Percentiles rank a stretch among this genome's conserved stretches.
These are phyloP conservation scores for Gadopsis marmoratus DNA, from an alignment of 2,797 vertebrate genomes.

Conservation along the genomic window DNA sequence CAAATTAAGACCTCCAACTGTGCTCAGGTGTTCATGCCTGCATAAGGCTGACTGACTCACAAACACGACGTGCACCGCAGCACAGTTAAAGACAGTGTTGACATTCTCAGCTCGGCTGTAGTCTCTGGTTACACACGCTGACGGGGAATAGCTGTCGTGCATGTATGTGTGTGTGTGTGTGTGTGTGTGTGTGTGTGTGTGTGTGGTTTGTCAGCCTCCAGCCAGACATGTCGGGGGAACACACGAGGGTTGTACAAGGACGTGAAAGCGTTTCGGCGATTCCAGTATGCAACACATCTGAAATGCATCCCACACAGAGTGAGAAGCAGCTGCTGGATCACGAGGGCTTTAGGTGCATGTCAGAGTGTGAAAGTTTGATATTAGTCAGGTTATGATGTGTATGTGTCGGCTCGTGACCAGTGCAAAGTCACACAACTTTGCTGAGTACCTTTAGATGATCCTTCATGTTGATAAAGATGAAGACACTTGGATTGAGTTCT, in stretches of 20 bases:
- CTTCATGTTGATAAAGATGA: background rate
- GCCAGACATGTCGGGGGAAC: constrained; percentile 1
- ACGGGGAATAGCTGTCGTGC: constrained; percentile 15
- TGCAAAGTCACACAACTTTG: background rate
- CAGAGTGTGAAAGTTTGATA: constrained; percentile 52
- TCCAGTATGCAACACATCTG: constrained; percentile 47
- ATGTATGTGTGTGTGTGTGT: constrained; percentile 3
- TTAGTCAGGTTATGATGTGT: constrained; percentile 37
- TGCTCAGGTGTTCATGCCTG: background rate
- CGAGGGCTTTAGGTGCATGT: constrained; percentile 22
- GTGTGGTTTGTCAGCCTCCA: background rate
- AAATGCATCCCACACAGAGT: constrained; percentile 41
- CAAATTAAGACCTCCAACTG: background rate
- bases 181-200: constrained; percentile 9
- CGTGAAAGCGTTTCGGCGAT: constrained; percentile 11
- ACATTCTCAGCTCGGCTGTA: constrained; percentile 32
- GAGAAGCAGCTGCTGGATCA: constrained; percentile 66
- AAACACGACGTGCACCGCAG: background rate
- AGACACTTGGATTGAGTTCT: background rate
- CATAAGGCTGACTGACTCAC: background rate
- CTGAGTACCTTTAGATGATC: background rate
- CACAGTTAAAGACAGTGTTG: constrained; percentile 38
- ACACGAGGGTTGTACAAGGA: constrained; percentile 12
- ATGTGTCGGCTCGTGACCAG: constrained; percentile 3
- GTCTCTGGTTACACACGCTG: constrained; percentile 49